Evolutionary conservation across 2,888 invertebrate species (phyloP).

Genomic region (Heliconius cydno): DNA sequence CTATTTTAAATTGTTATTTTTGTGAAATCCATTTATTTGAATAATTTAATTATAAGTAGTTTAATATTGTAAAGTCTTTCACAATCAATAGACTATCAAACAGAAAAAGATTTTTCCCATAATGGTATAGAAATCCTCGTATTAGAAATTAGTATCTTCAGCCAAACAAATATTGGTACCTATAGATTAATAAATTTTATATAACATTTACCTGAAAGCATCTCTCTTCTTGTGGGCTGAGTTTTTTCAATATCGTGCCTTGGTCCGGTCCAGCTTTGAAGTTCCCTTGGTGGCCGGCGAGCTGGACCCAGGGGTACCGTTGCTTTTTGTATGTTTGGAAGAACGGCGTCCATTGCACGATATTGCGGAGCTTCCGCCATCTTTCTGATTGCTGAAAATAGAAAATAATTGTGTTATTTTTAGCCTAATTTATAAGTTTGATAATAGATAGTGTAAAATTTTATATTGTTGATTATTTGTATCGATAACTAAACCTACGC

Average conservation of each 20-base stretch:
- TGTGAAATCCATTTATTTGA: no score
- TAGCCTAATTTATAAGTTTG: background rate
- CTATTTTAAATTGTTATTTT: no score
- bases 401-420: slow-evolving; percentile 29
- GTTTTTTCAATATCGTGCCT: slow-evolving; percentile 96
- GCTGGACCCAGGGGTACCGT: slow-evolving; percentile 97
- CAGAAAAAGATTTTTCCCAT: no score
- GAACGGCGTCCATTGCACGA: slow-evolving; percentile 98
- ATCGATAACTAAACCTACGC: background rate
- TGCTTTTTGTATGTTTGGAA: slow-evolving; percentile 98
- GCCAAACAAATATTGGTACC: background rate
- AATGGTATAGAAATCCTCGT: no score
- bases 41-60: no score
- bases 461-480: background rate
- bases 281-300: slow-evolving; percentile 97
- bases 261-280: slow-evolving; percentile 96
- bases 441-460: background rate
- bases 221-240: slow-evolving; percentile 94
- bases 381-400: slow-evolving; percentile 91
- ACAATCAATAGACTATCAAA: no score
- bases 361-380: slow-evolving; percentile 96
- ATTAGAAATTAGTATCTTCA: no score
- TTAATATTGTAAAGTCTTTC: no score
- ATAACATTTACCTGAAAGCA: slow-evolving; percentile 88
- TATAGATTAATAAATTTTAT: background rate